phyloP scores from a whole-genome alignment of 2,113 vertebrate species.

The Pollimyrus isidori region DNA sequence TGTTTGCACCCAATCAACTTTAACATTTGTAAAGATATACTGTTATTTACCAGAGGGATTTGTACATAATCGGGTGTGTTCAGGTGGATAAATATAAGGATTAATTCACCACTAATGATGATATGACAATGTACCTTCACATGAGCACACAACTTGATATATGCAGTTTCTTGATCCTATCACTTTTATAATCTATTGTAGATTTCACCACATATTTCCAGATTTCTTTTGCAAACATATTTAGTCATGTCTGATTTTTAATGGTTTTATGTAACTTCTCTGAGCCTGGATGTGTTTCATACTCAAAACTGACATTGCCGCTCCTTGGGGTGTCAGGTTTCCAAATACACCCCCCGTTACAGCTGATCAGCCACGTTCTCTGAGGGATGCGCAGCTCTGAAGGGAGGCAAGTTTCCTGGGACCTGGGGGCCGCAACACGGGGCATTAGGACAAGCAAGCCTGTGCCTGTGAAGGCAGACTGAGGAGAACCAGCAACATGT shows the following conservation, averaged over 20 bases:
- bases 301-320: neutral
- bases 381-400: constrained; percentile 27
- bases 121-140: neutral
- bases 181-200: neutral
- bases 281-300: constrained; percentile 7
- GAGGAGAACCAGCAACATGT: neutral
- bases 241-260: constrained; percentile 6
- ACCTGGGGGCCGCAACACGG: constrained; percentile 33
- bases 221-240: neutral
- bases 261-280: neutral
- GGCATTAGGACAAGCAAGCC: constrained; percentile 12
- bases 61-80: neutral
- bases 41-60: neutral
- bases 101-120: neutral
- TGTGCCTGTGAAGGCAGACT: neutral
- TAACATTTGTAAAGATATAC: neutral
- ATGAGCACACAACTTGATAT: neutral
- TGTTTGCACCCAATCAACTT: neutral
- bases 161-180: neutral
- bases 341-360: constrained; percentile 12
- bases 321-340: neutral
- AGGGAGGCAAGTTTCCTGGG: constrained; percentile 45
- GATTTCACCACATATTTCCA: neutral
- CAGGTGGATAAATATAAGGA: neutral
- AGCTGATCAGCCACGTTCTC: constrained; percentile 44